Conservation (phyloP, 2,797 vertebrate genomes). For the Loriculus beryllinus region DNA sequence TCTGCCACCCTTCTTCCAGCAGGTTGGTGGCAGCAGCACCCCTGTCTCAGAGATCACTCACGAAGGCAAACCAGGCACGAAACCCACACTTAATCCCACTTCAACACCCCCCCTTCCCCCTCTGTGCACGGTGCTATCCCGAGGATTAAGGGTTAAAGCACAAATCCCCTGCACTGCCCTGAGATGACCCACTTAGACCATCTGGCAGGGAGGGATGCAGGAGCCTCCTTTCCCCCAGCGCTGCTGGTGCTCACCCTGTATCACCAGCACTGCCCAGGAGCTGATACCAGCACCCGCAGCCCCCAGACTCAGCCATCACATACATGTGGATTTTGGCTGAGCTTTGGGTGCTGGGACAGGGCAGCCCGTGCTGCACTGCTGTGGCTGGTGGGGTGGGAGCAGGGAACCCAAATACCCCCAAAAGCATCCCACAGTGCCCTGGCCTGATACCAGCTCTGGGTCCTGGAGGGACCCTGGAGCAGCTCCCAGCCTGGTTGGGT, state of each 20-base stretch:
- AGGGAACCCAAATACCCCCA: neutral
- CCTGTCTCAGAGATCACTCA: accelerated
- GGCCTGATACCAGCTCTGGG: neutral
- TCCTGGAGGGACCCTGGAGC: neutral
- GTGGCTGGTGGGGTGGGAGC: accelerated
- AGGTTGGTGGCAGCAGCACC: neutral
- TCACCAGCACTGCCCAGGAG: neutral
- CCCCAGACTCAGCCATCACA: neutral
- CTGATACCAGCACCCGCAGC: neutral
- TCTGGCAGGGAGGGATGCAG: conserved; percentile 67
- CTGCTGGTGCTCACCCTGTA: neutral
- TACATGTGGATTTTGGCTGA: neutral
- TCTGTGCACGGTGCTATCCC: accelerated
- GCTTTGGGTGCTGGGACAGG: neutral
- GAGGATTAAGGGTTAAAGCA: conserved; percentile 72
- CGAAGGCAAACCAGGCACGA: neutral
- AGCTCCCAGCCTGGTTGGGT: accelerated
- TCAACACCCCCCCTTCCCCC: neutral
- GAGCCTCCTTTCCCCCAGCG: neutral
- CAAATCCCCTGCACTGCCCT: conserved; percentile 67
- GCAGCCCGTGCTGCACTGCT: neutral
- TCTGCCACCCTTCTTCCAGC: neutral
- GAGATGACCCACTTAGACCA: conserved; percentile 74
- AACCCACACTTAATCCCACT: neutral
- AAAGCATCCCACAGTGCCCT: accelerated